phyloP scores from a whole-genome alignment of 2,888 invertebrate species.

The Napeogenes inachia region DNA sequence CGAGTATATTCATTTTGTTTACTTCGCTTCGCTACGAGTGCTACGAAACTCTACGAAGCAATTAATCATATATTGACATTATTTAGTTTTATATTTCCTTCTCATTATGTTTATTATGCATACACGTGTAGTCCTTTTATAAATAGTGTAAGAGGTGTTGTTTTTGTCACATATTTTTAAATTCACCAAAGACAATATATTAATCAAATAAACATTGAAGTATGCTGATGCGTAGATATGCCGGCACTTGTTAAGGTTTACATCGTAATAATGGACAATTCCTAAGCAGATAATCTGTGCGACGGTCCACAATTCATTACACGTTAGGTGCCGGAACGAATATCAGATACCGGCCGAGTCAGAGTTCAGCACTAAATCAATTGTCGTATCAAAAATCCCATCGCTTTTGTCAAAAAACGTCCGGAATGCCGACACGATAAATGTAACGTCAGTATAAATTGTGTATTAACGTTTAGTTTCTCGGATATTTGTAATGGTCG shows the following conservation, averaged over 20 bases:
- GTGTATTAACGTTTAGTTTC: slow-evolving; percentile 16
- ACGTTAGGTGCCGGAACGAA: slow-evolving; percentile 29
- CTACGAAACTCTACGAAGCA: slow-evolving; percentile 14
- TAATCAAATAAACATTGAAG: no score
- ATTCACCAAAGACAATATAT: no score
- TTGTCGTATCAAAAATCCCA: slow-evolving; percentile 29
- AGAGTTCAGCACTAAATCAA: slow-evolving; percentile 44
- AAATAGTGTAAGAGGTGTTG: no score
- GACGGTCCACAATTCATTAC: slow-evolving; percentile 14
- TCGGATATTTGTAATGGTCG: slow-evolving; percentile 47
- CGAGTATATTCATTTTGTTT: slow-evolving; percentile 10
- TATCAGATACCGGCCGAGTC: slow-evolving; percentile 40
- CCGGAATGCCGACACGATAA: slow-evolving; percentile 19
- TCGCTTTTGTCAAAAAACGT: slow-evolving; percentile 25
- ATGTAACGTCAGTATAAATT: slow-evolving; percentile 15
- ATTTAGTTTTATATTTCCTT: neutral
- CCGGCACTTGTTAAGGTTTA: no score
- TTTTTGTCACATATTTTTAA: no score
- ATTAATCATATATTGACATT: neutral
- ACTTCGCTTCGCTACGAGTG: neutral
- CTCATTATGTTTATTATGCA: neutral
- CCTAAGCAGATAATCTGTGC: slow-evolving; percentile 18
- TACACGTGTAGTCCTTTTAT: neutral
- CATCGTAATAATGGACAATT: slow-evolving; percentile 13
- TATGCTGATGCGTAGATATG: no score